Conservation (phyloP, 2,888 invertebrate species). For the Pristionchus exspectatus region DNA sequence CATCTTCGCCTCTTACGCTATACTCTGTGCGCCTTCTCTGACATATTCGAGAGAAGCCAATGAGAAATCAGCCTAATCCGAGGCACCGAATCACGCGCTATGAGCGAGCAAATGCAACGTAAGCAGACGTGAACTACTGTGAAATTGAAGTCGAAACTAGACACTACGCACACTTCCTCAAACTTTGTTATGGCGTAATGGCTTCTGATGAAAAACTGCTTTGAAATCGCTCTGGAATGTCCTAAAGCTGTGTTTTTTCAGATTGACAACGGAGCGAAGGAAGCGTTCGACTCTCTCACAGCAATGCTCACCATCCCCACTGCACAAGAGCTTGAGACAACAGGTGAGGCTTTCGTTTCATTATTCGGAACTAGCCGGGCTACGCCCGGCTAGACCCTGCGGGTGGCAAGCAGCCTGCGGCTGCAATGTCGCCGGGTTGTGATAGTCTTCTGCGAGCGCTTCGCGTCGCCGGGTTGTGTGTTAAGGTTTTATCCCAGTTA, state of each 20-base stretch:
- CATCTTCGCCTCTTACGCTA: slow-evolving; percentile 17
- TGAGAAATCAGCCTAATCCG: not conserved
- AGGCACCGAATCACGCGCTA: not conserved
- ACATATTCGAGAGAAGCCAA: not conserved
- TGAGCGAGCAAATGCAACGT: not conserved
- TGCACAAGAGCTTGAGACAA: slow-evolving; percentile 71
- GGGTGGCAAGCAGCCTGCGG: too few species aligned
- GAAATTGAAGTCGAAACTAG: not conserved
- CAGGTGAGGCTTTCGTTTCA: slow-evolving; percentile 57
- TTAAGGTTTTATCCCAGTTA: too few species aligned
- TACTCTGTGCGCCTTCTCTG: not conserved
- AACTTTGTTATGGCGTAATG: not conserved
- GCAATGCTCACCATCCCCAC: slow-evolving; percentile 70
- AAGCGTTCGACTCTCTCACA: slow-evolving; percentile 77
- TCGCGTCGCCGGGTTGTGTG: too few species aligned
- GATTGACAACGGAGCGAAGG: slow-evolving; percentile 76
- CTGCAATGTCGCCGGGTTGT: too few species aligned
- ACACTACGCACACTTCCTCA: not conserved
- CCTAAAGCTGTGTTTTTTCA: slow-evolving; percentile 55
- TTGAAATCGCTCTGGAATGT: not conserved
- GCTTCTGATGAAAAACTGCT: not conserved
- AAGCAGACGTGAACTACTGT: not conserved
- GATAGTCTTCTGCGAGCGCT: too few species aligned
- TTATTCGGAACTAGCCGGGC: too few species aligned
- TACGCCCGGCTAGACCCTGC: too few species aligned